phyloP scores from a whole-genome alignment of 1,140 invertebrate species.

The Zaprionus inermis region DNA sequence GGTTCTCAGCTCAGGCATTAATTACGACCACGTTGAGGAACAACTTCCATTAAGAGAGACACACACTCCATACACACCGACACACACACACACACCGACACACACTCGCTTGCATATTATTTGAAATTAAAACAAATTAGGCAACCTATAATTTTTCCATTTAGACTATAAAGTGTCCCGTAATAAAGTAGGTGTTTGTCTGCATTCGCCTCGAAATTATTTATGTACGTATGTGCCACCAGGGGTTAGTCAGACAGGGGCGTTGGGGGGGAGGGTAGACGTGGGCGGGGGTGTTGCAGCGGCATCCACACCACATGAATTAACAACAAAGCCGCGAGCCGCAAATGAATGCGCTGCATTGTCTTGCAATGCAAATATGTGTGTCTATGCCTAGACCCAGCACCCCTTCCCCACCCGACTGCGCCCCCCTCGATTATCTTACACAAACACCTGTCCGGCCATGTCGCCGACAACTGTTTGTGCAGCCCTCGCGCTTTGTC shows the following conservation, averaged over 20 bases:
- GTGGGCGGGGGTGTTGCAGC: neutral
- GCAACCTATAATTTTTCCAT: slow-evolving; percentile 80
- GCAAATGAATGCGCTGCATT: slow-evolving; percentile 70
- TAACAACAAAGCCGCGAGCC: slow-evolving; percentile 66
- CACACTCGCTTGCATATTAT: slow-evolving; percentile 68
- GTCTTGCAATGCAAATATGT: slow-evolving; percentile 47
- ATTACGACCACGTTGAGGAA: slow-evolving; percentile 80
- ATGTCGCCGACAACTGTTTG: slow-evolving; percentile 40
- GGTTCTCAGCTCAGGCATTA: slow-evolving; percentile 55
- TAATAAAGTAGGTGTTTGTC: slow-evolving; percentile 79
- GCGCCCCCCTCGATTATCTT: slow-evolving; percentile 16
- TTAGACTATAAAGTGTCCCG: slow-evolving; percentile 80
- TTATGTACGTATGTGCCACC: slow-evolving; percentile 29
- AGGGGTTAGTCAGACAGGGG: neutral
- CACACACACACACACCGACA: slow-evolving; percentile 43
- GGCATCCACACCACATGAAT: slow-evolving; percentile 77
- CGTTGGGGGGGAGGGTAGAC: no score
- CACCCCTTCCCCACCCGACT: neutral
- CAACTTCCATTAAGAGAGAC: slow-evolving; percentile 74
- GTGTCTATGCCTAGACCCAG: no score
- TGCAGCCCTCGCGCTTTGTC: slow-evolving; percentile 15
- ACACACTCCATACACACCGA: slow-evolving; percentile 37
- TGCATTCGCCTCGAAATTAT: slow-evolving; percentile 46
- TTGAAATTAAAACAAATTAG: slow-evolving; percentile 83
- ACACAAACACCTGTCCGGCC: slow-evolving; percentile 56